A percentile compares a stretch with the other conserved stretches of the same genome.
Conservation (phyloP, 2,888 invertebrate species). For the Halictus ligatus region DNA sequence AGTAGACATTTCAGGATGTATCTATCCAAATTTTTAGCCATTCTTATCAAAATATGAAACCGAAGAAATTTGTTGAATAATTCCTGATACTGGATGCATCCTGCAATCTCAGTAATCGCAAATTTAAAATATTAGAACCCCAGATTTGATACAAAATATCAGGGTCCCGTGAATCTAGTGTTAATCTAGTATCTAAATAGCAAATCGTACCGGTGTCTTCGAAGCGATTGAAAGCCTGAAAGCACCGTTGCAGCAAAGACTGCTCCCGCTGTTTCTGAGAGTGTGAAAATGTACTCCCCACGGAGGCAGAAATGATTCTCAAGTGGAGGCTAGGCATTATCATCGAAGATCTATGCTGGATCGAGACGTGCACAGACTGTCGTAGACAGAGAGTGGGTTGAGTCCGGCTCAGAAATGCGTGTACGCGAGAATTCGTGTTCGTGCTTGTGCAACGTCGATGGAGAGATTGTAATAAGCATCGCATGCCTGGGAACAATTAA, state of each 20-base stretch:
- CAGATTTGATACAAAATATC: no score
- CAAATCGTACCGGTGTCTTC: neutral
- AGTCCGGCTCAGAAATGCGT: conserved; percentile 30
- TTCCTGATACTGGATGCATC: neutral
- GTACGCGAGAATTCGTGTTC: conserved; percentile 47
- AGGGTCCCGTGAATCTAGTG: no score
- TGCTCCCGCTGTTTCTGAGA: neutral
- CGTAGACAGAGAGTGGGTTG: neutral
- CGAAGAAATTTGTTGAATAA: no score
- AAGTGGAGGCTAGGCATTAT: conserved; percentile 16
- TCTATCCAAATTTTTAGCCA: neutral
- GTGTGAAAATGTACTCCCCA: neutral
- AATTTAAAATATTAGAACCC: neutral
- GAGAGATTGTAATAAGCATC: conserved; percentile 57
- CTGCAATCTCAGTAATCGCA: neutral
- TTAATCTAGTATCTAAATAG: neutral
- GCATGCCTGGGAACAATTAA: conserved; percentile 63
- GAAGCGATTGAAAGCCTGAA: neutral
- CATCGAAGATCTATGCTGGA: conserved; percentile 41
- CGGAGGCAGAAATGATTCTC: neutral
- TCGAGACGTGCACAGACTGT: conserved; percentile 1
- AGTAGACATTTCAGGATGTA: neutral
- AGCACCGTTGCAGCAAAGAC: neutral
- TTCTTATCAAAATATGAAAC: neutral
- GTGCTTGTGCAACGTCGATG: conserved; percentile 52